Evolutionary conservation across 1,140 invertebrate genomes (phyloP), one percentile per base, ranked within the genome.

Genomic region (Penaeus vannamei): DNA sequence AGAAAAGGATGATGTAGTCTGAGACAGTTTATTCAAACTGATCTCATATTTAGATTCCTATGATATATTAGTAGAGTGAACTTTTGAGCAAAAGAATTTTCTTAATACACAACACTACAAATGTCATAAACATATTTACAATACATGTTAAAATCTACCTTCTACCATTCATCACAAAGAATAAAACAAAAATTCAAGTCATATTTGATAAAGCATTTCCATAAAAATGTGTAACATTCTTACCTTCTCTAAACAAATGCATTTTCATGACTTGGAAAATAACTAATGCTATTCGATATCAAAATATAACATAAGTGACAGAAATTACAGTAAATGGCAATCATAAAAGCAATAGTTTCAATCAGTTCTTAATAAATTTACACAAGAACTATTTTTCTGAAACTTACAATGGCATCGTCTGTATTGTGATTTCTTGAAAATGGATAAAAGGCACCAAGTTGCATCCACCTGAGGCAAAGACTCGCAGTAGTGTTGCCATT

Each of bases 11-110:
- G 53, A 53, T 1, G 10, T 53, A 53, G 53, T 17, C 53, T 14
- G 10, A 17, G 53, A 53, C 5, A 53, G 12, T 53, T 53, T 53
- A 53, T 53, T 53, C 17, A 53, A 2, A 5, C 1, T 53, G 12
- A 53, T 14, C 10, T 53, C 53, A 95, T 95, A 93, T 97, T 97
- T 91, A 97, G 97, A 93, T 97, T 97, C 91, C 97, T 94, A 1
- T 96, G 95, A 93, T 42, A 42, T 42, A 2, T 98, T 81, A 61
- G 32, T 64, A 98, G 3, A 92, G 91, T 89, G 94, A 93, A 89
- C 36, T 94, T 94, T 26, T 93, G 93, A 20, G 93, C 94, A 26
- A 91, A 94, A 4, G 93, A 92, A 32, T 91, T 91, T 3, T 91
- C 92, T 17, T 29, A 36, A 10, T 29, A 76, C 36, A 42, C 36